Conservation (phyloP, 2,797 vertebrate species). For the Scomberomorus guttatus region DNA sequence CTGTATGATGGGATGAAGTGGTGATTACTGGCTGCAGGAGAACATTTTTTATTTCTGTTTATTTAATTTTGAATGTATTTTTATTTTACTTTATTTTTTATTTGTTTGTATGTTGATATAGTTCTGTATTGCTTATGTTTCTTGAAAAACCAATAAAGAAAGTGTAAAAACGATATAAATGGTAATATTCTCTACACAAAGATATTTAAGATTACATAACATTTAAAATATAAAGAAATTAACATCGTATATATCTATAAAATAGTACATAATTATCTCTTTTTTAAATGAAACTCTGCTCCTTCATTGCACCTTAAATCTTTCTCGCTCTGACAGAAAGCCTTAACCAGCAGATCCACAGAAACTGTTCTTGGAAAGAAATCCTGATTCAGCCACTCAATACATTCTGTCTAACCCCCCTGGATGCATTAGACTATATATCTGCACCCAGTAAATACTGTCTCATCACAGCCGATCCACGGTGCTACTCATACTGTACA, state of each 20-base stretch:
- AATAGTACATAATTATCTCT: not conserved
- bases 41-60: no score
- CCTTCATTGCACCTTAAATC: conserved; percentile 31
- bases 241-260: not conserved
- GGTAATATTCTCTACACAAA: not conserved
- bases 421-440: conserved; percentile 50
- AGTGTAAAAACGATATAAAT: no score
- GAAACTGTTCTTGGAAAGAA: conserved; percentile 29
- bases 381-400: conserved; percentile 60
- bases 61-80: no score
- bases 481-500: not conserved
- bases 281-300: not conserved
- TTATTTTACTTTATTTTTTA: no score
- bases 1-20: no score
- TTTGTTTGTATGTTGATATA: no score
- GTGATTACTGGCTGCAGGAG: no score
- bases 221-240: not conserved
- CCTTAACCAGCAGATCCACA: conserved; percentile 38
- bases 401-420: conserved; percentile 24
- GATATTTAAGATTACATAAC: not conserved
- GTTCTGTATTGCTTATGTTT: no score
- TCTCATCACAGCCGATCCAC: conserved; percentile 54
- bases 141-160: no score
- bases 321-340: conserved; percentile 28
- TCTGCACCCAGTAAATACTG: conserved; percentile 51